phyloP scores from a whole-genome alignment of 1,140 invertebrate genomes.

The Sycobia sp. region DNA sequence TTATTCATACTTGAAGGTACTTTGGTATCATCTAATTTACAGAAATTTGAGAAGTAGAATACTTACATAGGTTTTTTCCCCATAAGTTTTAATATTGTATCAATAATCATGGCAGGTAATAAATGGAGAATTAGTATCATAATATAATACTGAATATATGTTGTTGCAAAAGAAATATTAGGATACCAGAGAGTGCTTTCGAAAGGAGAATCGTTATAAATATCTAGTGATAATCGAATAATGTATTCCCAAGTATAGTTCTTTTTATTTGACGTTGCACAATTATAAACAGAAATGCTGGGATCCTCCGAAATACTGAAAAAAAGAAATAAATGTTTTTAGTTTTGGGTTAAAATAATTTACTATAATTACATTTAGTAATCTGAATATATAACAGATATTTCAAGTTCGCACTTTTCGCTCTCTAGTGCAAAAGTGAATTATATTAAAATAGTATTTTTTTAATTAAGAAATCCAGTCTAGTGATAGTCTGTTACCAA shows the following conservation, averaged over 20 bases:
- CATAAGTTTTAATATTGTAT: conserved; percentile 64
- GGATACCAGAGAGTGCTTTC: conserved; percentile 74
- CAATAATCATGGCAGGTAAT: conserved; percentile 74
- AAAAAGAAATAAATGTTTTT: conserved; percentile 15
- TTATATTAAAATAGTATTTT: no score
- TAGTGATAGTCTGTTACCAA: no score
- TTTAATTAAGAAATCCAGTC: no score
- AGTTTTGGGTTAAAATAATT: no score
- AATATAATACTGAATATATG: conserved; percentile 61
- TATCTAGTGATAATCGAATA: conserved; percentile 61
- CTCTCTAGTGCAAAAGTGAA: no score
- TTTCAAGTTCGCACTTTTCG: no score
- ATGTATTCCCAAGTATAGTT: conserved; percentile 71
- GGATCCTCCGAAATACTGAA: conserved; percentile 51
- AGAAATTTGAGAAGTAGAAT: background rate
- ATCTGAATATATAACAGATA: no score
- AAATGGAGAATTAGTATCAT: conserved; percentile 69
- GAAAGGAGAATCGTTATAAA: conserved; percentile 66
- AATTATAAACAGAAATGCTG: conserved; percentile 70
- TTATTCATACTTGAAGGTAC: no score
- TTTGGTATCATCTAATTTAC: no score
- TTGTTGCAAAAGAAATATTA: conserved; percentile 60
- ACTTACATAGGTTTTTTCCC: conserved; percentile 75
- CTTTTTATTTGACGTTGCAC: conserved; percentile 68
- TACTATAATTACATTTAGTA: no score